Evolutionary conservation across 2,797 vertebrate genomes (phyloP).

Genomic region (Atherinosoma microstoma): DNA sequence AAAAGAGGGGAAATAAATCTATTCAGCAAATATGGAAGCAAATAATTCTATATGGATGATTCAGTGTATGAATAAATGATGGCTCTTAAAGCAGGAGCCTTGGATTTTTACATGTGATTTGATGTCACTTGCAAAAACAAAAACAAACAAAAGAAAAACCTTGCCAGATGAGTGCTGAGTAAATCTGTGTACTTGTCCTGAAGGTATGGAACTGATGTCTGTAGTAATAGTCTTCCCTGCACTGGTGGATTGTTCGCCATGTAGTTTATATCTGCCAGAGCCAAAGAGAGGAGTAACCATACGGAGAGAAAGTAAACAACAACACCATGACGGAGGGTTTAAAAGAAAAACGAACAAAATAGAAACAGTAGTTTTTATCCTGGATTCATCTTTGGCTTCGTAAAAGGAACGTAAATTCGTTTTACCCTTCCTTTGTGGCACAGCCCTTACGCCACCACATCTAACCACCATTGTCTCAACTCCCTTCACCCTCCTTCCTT

Average conservation of each 20-base stretch:
- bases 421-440: constrained; percentile 14
- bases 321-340: too few relatives aligned
- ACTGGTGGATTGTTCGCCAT: too few relatives aligned
- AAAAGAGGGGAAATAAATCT: not conserved
- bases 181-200: too few relatives aligned
- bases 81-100: not conserved
- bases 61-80: not conserved
- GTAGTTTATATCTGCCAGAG: too few relatives aligned
- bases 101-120: not conserved
- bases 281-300: too few relatives aligned
- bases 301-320: too few relatives aligned
- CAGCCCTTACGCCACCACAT: constrained; percentile 3
- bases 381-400: not conserved
- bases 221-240: too few relatives aligned
- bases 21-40: not conserved
- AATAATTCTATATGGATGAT: not conserved
- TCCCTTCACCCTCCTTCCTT: constrained; percentile 19
- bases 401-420: not conserved
- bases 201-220: too few relatives aligned
- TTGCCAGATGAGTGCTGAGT: not conserved
- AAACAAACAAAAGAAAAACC: too few relatives aligned
- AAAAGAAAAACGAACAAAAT: too few relatives aligned
- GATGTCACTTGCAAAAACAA: not conserved
- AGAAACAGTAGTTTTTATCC: not conserved
- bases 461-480: constrained; percentile 19